phyloP scores from a whole-genome alignment of 2,797 vertebrate species.

The Ctenopoma multispine region DNA sequence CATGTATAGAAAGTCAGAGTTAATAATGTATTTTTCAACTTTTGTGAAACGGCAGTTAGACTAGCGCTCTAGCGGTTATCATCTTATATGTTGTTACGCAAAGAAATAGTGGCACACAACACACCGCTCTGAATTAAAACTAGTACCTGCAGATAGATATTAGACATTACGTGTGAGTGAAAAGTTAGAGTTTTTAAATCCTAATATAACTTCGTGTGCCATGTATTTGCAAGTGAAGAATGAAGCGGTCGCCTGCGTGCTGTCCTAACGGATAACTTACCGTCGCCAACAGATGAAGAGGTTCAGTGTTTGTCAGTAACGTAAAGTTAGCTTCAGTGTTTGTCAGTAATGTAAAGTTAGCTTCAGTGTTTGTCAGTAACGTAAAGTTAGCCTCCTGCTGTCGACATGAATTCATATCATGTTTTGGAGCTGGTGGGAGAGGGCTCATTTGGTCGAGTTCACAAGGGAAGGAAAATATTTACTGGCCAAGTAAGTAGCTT shows the following conservation, averaged over 20 bases:
- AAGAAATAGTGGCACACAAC: neutral
- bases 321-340: too few species aligned
- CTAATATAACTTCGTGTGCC: too few species aligned
- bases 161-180: neutral
- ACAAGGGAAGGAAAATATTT: slow-evolving; percentile 91
- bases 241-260: neutral
- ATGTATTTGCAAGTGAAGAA: neutral
- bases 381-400: neutral
- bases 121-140: neutral
- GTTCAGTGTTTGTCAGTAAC: neutral
- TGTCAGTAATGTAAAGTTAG: neutral
- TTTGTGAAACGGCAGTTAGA: slow-evolving; percentile 56
- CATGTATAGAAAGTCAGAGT: fast-evolving
- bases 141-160: fast-evolving
- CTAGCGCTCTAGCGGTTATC: slow-evolving; percentile 24
- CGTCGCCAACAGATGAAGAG: slow-evolving; percentile 1
- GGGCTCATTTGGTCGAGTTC: slow-evolving; percentile 94
- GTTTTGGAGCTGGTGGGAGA: slow-evolving; percentile 93
- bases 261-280: neutral
- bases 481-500: slow-evolving; percentile 88
- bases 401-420: slow-evolving; percentile 90
- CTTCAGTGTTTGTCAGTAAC: neutral
- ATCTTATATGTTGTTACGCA: slow-evolving; percentile 42
- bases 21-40: fast-evolving
- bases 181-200: neutral